phyloP scores from a whole-genome alignment of 2,888 invertebrate species.

The Phengaris alcon region DNA sequence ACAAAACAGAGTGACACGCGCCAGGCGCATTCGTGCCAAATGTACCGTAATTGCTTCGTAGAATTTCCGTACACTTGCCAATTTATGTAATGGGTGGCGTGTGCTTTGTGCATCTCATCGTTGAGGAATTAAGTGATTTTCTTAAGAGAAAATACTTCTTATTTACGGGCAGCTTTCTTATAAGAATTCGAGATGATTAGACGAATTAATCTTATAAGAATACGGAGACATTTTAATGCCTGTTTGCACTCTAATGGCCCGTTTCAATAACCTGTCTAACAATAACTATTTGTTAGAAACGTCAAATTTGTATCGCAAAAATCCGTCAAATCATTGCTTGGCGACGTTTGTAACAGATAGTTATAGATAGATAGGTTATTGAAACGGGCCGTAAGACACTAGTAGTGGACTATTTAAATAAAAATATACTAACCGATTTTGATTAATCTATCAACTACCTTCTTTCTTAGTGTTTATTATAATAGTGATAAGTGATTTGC shows the following conservation, averaged over 20 bases:
- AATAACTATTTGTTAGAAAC: too few relatives aligned
- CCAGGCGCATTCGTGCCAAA: conserved; percentile 61
- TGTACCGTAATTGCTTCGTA: conserved; percentile 73
- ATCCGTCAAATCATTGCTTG: too few relatives aligned
- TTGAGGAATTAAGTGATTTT: background rate
- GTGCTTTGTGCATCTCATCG: background rate
- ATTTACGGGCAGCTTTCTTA: background rate
- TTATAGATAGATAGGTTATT: too few relatives aligned
- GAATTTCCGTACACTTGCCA: conserved; percentile 50
- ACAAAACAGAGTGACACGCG: conserved; percentile 68
- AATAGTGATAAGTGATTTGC: too few relatives aligned
- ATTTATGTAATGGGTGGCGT: conserved; percentile 36
- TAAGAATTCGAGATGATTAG: background rate
- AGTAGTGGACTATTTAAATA: background rate
- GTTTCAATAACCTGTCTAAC: too few relatives aligned
- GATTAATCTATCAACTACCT: too few relatives aligned
- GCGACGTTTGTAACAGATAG: too few relatives aligned
- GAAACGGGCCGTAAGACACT: background rate
- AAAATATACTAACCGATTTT: too few relatives aligned
- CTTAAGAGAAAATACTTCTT: background rate
- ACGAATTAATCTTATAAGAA: background rate
- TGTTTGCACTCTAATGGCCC: background rate
- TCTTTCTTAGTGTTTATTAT: background rate
- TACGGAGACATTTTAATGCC: background rate
- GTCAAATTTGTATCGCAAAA: too few relatives aligned